These are phyloP conservation scores for Agelaius phoeniceus DNA, from an alignment of 2,113 vertebrate genomes.

Conservation along the genomic window DNA sequence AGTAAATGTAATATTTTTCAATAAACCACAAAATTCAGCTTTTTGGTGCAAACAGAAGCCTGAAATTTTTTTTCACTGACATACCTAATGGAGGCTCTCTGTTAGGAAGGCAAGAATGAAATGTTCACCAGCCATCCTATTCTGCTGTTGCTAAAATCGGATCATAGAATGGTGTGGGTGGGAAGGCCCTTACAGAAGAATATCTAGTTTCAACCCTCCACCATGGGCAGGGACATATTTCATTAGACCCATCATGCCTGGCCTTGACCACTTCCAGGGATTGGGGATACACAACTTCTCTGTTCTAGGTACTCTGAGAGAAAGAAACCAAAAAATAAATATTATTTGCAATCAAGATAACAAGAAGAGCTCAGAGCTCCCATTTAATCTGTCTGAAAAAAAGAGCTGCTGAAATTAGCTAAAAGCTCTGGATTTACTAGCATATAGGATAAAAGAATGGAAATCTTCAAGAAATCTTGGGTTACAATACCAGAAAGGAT, in stretches of 20 bases:
- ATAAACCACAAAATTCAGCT: neutral
- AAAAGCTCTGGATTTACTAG: neutral
- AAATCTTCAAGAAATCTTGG: neutral
- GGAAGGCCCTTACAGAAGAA: neutral
- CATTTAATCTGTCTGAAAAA: neutral
- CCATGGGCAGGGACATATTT: neutral
- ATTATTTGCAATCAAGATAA: neutral
- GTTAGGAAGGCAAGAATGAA: neutral
- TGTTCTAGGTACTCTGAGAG: fast-evolving
- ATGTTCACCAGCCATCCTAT: neutral
- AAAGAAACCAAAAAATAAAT: neutral
- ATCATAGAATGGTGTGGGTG: neutral
- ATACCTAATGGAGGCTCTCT: neutral
- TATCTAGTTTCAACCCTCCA: neutral
- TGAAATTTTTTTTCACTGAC: neutral
- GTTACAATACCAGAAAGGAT: neutral
- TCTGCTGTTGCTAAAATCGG: neutral
- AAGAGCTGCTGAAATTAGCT: neutral
- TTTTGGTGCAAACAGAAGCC: neutral
- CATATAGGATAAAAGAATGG: neutral
- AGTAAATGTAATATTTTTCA: neutral
- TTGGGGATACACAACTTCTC: neutral
- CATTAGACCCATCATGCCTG: neutral
- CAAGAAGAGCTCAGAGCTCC: neutral
- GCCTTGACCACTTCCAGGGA: neutral